Percentiles rank a stretch among this genome's conserved stretches.
These are phyloP conservation scores for Pterocles gutturalis DNA, from an alignment of 2,113 vertebrate genomes.

Conservation along the genomic window DNA sequence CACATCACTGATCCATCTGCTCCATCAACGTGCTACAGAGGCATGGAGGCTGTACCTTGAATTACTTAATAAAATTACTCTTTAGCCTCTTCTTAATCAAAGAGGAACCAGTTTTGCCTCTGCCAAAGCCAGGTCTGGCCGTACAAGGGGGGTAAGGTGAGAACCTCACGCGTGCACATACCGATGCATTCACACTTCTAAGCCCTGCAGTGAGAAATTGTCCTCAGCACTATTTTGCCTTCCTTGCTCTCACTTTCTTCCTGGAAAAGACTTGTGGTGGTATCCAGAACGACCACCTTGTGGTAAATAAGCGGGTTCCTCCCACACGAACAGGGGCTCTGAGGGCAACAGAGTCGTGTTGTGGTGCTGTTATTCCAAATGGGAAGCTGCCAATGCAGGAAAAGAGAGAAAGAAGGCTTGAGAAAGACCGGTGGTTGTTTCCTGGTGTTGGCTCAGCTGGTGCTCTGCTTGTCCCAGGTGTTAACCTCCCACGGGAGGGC, in stretches of 20 bases:
- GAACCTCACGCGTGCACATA: fast-evolving
- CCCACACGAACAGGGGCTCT: fast-evolving
- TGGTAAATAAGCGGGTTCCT: neutral
- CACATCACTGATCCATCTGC: neutral
- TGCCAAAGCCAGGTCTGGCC: neutral
- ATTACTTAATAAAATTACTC: neutral
- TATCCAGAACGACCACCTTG: neutral
- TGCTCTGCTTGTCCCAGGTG: neutral
- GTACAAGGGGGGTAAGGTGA: neutral
- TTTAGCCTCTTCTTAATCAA: neutral
- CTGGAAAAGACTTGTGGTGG: neutral
- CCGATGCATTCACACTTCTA: neutral
- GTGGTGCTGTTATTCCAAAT: neutral
- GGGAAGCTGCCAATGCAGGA: neutral
- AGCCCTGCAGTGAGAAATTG: neutral
- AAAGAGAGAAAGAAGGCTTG: neutral
- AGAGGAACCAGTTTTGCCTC: neutral
- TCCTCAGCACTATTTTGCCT: neutral
- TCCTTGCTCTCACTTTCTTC: neutral
- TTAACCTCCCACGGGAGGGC: neutral
- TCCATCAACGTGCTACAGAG: neutral
- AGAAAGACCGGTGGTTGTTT: neutral
- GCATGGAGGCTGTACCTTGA: neutral
- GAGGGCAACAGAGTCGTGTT: neutral
- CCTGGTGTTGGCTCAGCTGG: neutral